phyloP scores from a whole-genome alignment of 35 echinoderm and acorn worm genomes.

The Amphiura filiformis region DNA sequence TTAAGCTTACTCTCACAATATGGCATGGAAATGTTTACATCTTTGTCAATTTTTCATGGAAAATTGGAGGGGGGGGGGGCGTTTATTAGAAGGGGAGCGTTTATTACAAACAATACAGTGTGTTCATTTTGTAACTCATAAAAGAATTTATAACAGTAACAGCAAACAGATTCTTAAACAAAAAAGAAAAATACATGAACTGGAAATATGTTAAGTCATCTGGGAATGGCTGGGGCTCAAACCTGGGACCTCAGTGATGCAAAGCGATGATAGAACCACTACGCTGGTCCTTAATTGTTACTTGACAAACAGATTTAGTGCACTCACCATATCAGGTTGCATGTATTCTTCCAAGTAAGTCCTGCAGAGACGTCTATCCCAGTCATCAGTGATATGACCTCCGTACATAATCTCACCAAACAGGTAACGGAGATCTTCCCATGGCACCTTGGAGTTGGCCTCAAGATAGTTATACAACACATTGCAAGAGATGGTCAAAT shows the following conservation, averaged over 20 bases:
- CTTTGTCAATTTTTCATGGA: too few species aligned
- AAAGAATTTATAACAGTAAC: not conserved
- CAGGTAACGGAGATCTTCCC: slow-evolving; percentile 96
- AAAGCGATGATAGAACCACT: not conserved
- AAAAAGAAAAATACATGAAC: not conserved
- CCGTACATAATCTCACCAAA: slow-evolving; percentile 99
- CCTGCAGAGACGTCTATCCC: slow-evolving; percentile 87
- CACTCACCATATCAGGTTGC: slow-evolving; percentile 84
- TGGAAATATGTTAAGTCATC: not conserved
- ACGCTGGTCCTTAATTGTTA: too few species aligned
- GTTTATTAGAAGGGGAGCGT: too few species aligned
- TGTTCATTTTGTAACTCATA: too few species aligned
- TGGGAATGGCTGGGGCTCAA: too few species aligned
- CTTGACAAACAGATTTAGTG: too few species aligned
- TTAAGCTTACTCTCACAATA: too few species aligned
- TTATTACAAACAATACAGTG: too few species aligned
- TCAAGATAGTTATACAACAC: slow-evolving; percentile 98
- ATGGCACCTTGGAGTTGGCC: slow-evolving; percentile 97
- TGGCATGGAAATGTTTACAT: too few species aligned
- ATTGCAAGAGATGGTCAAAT: slow-evolving; percentile 94
- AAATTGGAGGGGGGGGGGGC: too few species aligned
- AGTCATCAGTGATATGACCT: slow-evolving; percentile 98
- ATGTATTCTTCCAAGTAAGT: slow-evolving; percentile 98
- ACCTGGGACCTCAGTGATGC: too few species aligned
- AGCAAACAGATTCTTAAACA: not conserved